phyloP scores from a whole-genome alignment of 2,888 invertebrate genomes.

The Dynastes tityus region DNA sequence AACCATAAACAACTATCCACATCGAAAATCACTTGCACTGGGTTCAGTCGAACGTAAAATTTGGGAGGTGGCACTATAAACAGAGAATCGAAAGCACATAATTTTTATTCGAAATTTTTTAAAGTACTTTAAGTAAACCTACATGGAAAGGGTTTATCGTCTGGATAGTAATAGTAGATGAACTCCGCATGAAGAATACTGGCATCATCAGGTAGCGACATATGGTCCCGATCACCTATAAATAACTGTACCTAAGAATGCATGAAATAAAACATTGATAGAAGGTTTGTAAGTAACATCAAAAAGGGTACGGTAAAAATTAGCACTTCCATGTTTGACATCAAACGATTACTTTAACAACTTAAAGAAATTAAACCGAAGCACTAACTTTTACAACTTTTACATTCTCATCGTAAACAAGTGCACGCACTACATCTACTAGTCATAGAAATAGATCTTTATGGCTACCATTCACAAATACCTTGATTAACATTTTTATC shows the following conservation, averaged over 20 bases:
- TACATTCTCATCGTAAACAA: slow-evolving; percentile 18
- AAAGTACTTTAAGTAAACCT: slow-evolving; percentile 65
- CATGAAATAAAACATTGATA: slow-evolving; percentile 28
- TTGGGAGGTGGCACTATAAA: slow-evolving; percentile 93
- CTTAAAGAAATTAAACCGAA: not conserved
- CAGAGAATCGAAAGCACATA: slow-evolving; percentile 39
- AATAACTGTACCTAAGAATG: slow-evolving; percentile 56
- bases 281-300: slow-evolving; percentile 23
- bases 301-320: slow-evolving; percentile 14
- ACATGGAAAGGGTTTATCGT: slow-evolving; percentile 91
- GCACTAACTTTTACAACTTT: slow-evolving; percentile 19
- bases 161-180: slow-evolving; percentile 96
- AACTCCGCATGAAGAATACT: slow-evolving; percentile 96
- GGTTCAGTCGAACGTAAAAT: slow-evolving; percentile 92
- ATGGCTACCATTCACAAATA: slow-evolving; percentile 44
- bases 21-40: slow-evolving; percentile 91
- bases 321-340: slow-evolving; percentile 6
- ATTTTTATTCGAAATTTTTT: not conserved
- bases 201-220: slow-evolving; percentile 90
- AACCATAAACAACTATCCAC: slow-evolving; percentile 93
- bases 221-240: slow-evolving; percentile 82
- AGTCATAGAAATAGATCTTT: slow-evolving; percentile 7
- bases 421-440: slow-evolving; percentile 40
- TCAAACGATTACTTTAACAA: not conserved
- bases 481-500: slow-evolving; percentile 57